Base-by-base conservation (phyloP, 2,888 invertebrate genomes). In the Caenorhabditis sp. region DNA sequence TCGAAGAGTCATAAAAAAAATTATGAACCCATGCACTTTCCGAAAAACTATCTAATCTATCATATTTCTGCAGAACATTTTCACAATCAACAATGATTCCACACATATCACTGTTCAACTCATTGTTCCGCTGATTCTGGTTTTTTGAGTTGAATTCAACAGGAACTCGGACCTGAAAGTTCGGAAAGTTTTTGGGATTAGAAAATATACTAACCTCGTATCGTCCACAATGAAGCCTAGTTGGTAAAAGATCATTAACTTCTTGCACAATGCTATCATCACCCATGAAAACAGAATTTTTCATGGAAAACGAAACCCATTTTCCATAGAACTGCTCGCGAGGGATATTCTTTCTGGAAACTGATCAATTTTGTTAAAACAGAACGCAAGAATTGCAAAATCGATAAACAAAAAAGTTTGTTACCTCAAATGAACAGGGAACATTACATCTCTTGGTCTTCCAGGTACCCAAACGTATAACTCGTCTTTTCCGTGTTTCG, bases 401-500 rank as follows among this genome's bases (percentile, higher is more conserved):
- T 31, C 31, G 14, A 43, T 43, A 43, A 43, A 43, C 17, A 43
- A 14, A 17, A 31, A 31, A 10, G 31, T 31, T 43, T 43, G 3
- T 43, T 43, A 58, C 57, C 57, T 58, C 10, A 20, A 58, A 8
- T n/a, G 1, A 21, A 20, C n/a, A 8, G 31, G 57, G 1, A 58
- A 58, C 26, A 20, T 25, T 17, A 58, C 20, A 36, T 58, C 57
- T 21, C 36, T 8, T 4, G 31, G 57, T 36, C 20, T 36, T 14
- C 26, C 17, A 14, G 36, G 36, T 4, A 58, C 36, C 57, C 57
- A 58, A 36, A 58, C 26, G 17, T 36, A 58, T 8, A 58, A 25
- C 20, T 58, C 57, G 36, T 58, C 57, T 58, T 31, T 31, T 31
- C 57, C 57, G 12, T 58, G 2, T 21, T 20, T 58, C 26, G 1